Evolutionary conservation across 2,113 vertebrate species (phyloP).

Genomic region (Gavia stellata): DNA sequence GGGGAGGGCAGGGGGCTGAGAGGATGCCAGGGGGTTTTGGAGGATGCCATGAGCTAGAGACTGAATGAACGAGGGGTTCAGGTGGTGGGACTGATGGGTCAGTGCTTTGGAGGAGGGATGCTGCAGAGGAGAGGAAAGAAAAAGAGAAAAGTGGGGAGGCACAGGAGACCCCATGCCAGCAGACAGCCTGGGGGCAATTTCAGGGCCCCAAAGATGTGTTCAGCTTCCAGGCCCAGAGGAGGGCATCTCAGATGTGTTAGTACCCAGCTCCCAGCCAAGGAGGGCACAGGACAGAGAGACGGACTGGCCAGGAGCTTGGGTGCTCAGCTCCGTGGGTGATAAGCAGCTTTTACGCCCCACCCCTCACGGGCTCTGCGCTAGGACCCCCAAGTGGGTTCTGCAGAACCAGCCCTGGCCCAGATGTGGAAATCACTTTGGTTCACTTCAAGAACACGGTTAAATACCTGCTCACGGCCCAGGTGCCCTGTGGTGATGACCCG

Average conservation of each 20-base stretch:
- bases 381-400: neutral
- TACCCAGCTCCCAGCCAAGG: neutral
- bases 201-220: neutral
- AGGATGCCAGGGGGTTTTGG: neutral
- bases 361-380: accelerated
- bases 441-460: neutral
- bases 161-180: neutral
- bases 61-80: neutral
- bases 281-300: neutral
- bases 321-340: neutral
- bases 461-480: neutral
- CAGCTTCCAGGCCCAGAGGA: neutral
- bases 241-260: neutral
- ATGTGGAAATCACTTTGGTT: neutral
- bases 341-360: neutral
- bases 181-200: neutral
- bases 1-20: neutral
- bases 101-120: neutral
- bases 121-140: neutral
- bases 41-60: neutral
- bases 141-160: neutral
- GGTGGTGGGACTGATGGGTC: neutral
- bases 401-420: neutral
- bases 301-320: neutral
- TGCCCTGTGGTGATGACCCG: neutral